A percentile compares a stretch with the other conserved stretches of the same genome.
Conservation (phyloP, 1,140 invertebrate species). For the Hyposmocoma kahamanoa region DNA sequence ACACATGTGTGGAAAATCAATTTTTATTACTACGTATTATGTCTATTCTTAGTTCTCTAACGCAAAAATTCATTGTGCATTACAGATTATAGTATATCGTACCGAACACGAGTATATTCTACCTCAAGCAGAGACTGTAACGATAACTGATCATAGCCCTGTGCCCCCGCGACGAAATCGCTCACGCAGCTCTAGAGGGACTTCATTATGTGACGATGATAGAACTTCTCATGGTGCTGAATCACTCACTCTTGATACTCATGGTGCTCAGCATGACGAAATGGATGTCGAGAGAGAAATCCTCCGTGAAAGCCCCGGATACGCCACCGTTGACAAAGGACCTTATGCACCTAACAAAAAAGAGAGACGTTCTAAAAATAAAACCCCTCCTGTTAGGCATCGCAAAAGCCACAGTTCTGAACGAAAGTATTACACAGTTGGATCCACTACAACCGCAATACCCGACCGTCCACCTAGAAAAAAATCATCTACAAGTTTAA, state of each 20-base stretch:
- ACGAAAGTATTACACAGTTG: constrained; percentile 81
- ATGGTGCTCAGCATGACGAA: constrained; percentile 43
- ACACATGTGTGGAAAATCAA: too few relatives aligned
- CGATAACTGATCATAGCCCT: constrained; percentile 54
- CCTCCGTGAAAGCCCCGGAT: constrained; percentile 76
- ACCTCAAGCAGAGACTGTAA: constrained; percentile 64
- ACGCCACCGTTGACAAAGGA: constrained; percentile 79
- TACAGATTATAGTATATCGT: constrained; percentile 77
- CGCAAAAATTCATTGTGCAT: too few relatives aligned
- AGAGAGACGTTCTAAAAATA: constrained; percentile 44
- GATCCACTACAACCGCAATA: constrained; percentile 56
- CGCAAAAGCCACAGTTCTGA: constrained; percentile 64
- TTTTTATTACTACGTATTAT: too few relatives aligned
- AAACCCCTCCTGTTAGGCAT: constrained; percentile 51
- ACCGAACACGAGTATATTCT: constrained; percentile 78
- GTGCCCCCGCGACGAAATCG: constrained; percentile 64
- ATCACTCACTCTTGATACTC: constrained; percentile 73
- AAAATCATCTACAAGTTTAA: constrained; percentile 70
- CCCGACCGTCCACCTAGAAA: constrained; percentile 72
- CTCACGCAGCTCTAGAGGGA: constrained; percentile 74
- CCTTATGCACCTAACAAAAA: constrained; percentile 36
- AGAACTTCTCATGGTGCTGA: constrained; percentile 82
- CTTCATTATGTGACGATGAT: constrained; percentile 79
- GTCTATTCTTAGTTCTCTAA: too few relatives aligned
- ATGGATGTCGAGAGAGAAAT: constrained; percentile 65